A percentile compares a stretch with the other conserved stretches of the same genome.
Conservation (phyloP, 2,113 vertebrate genomes). For the Macroglossus sobrinus region DNA sequence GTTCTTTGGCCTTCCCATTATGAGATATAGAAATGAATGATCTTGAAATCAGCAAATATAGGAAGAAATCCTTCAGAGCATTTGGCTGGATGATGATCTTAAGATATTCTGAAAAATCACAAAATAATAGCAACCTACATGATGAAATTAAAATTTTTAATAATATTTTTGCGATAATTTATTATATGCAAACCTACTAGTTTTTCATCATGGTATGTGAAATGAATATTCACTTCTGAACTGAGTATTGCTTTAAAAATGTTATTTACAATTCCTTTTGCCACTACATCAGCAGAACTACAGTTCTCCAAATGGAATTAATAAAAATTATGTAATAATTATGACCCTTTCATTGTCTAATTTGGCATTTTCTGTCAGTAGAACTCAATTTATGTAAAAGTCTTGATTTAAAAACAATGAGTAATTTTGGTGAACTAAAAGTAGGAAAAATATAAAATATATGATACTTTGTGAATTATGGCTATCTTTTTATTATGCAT, state of each 20-base stretch:
- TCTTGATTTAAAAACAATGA: conserved; percentile 33
- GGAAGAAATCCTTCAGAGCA: neutral
- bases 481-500: neutral
- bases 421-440: conserved; percentile 15
- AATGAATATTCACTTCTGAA: neutral
- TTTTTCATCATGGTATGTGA: conserved; percentile 7
- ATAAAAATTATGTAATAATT: conserved; percentile 16
- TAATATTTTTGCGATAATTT: neutral
- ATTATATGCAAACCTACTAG: neutral
- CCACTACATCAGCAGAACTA: neutral
- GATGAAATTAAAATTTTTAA: conserved; percentile 32
- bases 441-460: neutral
- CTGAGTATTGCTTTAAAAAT: neutral
- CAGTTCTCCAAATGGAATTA: neutral
- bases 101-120: neutral
- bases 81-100: neutral
- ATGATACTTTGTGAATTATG: neutral
- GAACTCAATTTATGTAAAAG: conserved; percentile 7
- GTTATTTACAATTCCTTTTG: neutral
- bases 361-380: conserved; percentile 15
- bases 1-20: neutral
- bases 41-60: neutral
- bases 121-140: neutral
- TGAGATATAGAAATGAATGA: neutral
- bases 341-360: neutral